Conservation (phyloP, 2,113 vertebrate genomes). For the Psittacara wagleri region DNA sequence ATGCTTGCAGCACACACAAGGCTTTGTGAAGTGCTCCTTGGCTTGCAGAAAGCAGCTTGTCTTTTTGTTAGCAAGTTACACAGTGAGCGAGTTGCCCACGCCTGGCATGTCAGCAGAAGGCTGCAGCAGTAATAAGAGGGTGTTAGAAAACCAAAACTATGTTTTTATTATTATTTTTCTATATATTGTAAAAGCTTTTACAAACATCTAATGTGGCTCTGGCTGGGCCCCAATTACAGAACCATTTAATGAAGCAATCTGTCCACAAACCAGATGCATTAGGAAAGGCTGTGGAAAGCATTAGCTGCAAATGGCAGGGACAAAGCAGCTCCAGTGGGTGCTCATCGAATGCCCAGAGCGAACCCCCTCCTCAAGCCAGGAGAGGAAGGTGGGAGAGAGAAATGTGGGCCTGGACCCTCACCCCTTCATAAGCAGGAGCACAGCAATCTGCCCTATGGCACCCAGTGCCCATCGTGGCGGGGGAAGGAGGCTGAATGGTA, state of each 20-base stretch:
- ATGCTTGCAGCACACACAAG: neutral
- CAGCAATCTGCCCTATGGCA: rapidly evolving
- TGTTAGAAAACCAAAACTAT: neutral
- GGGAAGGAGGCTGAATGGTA: neutral
- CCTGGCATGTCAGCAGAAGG: neutral
- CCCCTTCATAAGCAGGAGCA: rapidly evolving
- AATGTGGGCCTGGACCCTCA: rapidly evolving
- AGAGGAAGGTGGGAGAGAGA: neutral
- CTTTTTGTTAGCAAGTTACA: neutral
- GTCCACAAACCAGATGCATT: neutral
- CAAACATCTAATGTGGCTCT: neutral
- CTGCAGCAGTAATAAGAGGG: neutral
- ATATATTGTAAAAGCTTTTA: neutral
- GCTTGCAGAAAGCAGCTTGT: neutral
- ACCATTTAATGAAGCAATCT: neutral
- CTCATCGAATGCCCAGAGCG: neutral
- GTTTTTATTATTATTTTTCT: neutral
- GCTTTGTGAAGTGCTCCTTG: neutral
- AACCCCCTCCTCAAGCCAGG: neutral
- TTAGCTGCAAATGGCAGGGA: neutral
- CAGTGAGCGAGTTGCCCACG: neutral
- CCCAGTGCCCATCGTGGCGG: rapidly evolving
- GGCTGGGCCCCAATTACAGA: neutral
- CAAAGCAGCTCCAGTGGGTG: neutral
- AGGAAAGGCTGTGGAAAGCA: neutral